phyloP scores from a whole-genome alignment of 2,113 vertebrate species.

The Melanocharis versteri region DNA sequence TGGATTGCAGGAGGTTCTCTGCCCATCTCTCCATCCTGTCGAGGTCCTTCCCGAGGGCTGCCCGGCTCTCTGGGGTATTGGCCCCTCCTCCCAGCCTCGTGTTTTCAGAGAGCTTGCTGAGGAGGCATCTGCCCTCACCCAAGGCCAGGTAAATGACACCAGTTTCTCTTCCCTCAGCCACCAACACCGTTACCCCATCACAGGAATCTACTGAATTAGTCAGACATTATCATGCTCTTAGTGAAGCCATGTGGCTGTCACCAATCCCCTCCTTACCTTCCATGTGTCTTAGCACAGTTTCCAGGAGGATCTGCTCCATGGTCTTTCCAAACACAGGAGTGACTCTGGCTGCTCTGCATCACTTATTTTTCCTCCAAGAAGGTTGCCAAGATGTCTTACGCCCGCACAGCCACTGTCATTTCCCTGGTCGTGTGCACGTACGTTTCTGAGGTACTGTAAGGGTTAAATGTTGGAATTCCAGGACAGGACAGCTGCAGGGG shows the following conservation, averaged over 20 bases:
- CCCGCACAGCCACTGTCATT: background rate
- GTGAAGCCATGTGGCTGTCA: background rate
- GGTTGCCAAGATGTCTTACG: background rate
- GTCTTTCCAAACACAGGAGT: background rate
- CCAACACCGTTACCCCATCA: background rate
- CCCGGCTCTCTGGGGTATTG: background rate
- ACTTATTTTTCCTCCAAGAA: background rate
- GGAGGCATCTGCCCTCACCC: background rate
- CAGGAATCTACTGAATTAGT: too few species aligned
- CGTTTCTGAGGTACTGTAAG: background rate
- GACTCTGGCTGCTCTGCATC: background rate
- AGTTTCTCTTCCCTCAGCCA: background rate
- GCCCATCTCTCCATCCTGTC: background rate
- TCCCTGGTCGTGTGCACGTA: background rate
- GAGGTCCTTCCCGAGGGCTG: background rate
- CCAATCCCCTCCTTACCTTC: background rate
- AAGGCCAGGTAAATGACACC: background rate
- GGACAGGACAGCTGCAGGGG: background rate
- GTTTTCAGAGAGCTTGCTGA: background rate
- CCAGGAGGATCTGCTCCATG: background rate
- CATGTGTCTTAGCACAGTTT: background rate
- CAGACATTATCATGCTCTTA: background rate
- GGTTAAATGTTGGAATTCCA: slow-evolving; percentile 19
- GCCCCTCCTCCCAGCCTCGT: background rate
- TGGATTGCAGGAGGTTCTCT: background rate